Conservation (phyloP, 2,888 invertebrate species). For the Acanthacorydalis orientalis region DNA sequence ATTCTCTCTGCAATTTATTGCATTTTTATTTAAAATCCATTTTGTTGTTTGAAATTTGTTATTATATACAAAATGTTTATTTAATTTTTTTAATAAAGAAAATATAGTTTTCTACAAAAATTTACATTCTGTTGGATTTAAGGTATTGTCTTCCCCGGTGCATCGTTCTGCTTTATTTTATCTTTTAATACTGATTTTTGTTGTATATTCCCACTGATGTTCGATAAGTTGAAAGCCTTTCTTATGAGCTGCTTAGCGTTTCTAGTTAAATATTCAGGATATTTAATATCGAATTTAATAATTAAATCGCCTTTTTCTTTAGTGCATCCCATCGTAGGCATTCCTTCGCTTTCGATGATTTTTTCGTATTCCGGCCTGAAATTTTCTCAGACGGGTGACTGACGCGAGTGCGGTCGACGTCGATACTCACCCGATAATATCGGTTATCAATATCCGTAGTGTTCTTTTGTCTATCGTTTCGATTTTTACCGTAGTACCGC, state of each 20-base stretch:
- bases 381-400: slow-evolving; percentile 5
- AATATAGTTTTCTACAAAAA: no score
- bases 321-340: slow-evolving; percentile 45
- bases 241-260: slow-evolving; percentile 25
- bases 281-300: slow-evolving; percentile 44
- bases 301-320: slow-evolving; percentile 51
- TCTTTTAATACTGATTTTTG: slow-evolving; percentile 26
- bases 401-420: no score
- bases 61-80: no score
- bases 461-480: slow-evolving; percentile 52
- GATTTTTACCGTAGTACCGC: slow-evolving; percentile 47
- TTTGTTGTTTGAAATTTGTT: no score
- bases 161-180: slow-evolving; percentile 25
- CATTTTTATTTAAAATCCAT: no score
- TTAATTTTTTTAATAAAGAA: no score
- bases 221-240: slow-evolving; percentile 22
- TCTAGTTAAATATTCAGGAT: slow-evolving; percentile 34
- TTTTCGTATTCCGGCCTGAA: slow-evolving; percentile 47
- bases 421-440: slow-evolving; percentile 41
- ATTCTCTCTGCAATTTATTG: no score
- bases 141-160: slow-evolving; percentile 21
- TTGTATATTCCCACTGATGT: slow-evolving; percentile 20
- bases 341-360: slow-evolving; percentile 51
- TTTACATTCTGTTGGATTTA: no score
- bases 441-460: slow-evolving; percentile 49